Evolutionary conservation across 2,797 vertebrate species (phyloP).

Genomic region (Calcarius lapponicus): DNA sequence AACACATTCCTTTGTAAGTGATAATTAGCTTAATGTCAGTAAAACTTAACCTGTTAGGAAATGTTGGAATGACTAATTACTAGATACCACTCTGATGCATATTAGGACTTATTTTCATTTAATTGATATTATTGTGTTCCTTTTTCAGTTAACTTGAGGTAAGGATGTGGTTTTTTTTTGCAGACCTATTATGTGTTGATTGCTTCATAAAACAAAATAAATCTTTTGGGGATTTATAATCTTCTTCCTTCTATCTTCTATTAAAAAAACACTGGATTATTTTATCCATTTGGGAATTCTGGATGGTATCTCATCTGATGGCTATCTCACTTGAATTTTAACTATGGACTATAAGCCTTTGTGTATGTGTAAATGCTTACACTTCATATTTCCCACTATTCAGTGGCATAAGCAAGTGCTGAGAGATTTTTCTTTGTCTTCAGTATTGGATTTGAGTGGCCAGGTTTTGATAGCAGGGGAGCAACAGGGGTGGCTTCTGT

Average conservation of each 20-base stretch:
- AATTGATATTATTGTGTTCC: neutral
- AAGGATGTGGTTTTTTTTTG: neutral
- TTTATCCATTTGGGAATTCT: neutral
- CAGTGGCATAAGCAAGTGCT: neutral
- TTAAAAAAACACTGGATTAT: neutral
- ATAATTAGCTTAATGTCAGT: neutral
- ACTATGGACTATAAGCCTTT: neutral
- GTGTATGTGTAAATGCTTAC: neutral
- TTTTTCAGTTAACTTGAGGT: neutral
- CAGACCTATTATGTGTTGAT: neutral
- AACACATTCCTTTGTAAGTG: neutral
- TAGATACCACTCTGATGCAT: neutral
- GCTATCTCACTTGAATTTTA: neutral
- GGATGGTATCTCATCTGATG: neutral
- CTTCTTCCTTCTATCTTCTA: neutral
- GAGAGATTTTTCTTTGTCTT: neutral
- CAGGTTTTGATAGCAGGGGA: neutral
- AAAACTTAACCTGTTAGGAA: neutral
- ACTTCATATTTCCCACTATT: neutral
- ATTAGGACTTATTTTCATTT: neutral
- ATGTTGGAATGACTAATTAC: neutral
- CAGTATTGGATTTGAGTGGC: neutral
- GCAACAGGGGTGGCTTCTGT: neutral
- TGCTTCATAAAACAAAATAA: neutral
- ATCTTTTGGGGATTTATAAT: neutral